Percentiles rank a stretch among this genome's conserved stretches.
phyloP scores from a whole-genome alignment of 2,113 vertebrate genomes.

The Plectropomus leopardus region DNA sequence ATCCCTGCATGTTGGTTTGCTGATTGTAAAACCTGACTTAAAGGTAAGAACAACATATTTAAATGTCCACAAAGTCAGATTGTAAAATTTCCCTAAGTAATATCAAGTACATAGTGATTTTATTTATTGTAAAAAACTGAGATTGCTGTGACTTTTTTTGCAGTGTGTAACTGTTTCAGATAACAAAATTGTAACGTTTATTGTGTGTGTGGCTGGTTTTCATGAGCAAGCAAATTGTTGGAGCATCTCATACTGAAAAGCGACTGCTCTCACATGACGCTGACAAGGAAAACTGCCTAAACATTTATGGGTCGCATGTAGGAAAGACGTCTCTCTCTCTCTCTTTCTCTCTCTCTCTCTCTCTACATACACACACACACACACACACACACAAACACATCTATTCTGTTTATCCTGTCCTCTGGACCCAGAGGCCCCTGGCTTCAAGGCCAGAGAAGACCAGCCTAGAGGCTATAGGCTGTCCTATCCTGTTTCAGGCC shows the following conservation, averaged over 20 bases:
- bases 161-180: neutral
- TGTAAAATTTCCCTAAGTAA: neutral
- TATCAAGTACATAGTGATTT: neutral
- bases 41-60: neutral
- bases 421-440: slow-evolving; percentile 72
- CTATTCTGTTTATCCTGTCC: slow-evolving; percentile 75
- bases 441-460: slow-evolving; percentile 80
- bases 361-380: slow-evolving; percentile 38
- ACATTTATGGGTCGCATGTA: slow-evolving; percentile 63
- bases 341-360: neutral
- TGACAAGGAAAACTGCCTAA: slow-evolving; percentile 50
- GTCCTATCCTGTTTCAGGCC: slow-evolving; percentile 82
- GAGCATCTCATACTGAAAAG: slow-evolving; percentile 28
- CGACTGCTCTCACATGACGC: slow-evolving; percentile 49
- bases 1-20: neutral
- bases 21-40: neutral
- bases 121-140: neutral
- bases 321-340: slow-evolving; percentile 42
- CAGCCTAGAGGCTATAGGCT: slow-evolving; percentile 69
- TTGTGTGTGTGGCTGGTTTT: neutral
- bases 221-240: slow-evolving; percentile 35
- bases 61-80: neutral
- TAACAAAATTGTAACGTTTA: slow-evolving; percentile 2
- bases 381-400: slow-evolving; percentile 45
- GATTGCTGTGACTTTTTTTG: neutral